A percentile compares a stretch with the other conserved stretches of the same genome.
phyloP scores from a whole-genome alignment of 2,888 invertebrate species.

The Tromatobia lineatoria region DNA sequence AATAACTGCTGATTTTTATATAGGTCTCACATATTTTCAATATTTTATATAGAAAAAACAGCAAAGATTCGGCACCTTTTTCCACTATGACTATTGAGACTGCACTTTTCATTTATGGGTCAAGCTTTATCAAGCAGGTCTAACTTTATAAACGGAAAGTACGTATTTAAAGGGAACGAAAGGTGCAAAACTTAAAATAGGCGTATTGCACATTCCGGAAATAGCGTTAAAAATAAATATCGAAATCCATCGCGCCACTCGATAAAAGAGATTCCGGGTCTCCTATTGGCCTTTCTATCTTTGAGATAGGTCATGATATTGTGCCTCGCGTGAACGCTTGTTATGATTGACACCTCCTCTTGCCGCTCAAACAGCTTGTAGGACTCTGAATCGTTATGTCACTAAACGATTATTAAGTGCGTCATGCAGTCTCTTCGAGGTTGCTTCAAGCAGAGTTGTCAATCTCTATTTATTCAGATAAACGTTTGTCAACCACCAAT shows the following conservation, averaged over 20 bases:
- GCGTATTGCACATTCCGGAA: neutral
- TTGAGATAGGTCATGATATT: conserved; percentile 55
- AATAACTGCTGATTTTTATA: neutral
- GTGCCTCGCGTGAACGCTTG: conserved; percentile 4
- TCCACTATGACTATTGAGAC: too few species aligned
- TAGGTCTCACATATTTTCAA: neutral
- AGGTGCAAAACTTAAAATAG: neutral
- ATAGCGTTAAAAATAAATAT: neutral
- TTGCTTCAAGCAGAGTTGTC: neutral
- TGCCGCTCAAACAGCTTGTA: neutral
- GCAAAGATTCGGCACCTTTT: too few species aligned
- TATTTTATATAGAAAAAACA: neutral
- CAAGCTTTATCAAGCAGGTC: too few species aligned
- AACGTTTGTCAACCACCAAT: too few species aligned
- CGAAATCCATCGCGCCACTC: neutral
- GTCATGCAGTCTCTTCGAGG: neutral
- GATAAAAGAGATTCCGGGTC: conserved; percentile 2
- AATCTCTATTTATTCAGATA: too few species aligned
- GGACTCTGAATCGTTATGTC: conserved; percentile 22
- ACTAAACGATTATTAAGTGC: conserved; percentile 22
- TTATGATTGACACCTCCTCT: conserved; percentile 44
- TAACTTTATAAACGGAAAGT: too few species aligned
- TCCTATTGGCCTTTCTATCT: conserved; percentile 23
- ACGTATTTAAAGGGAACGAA: too few species aligned
- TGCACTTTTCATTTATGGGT: too few species aligned